A percentile compares a stretch with the other conserved stretches of the same genome.
phyloP scores from a whole-genome alignment of 2,888 invertebrate species.

The Volucella inflata region DNA sequence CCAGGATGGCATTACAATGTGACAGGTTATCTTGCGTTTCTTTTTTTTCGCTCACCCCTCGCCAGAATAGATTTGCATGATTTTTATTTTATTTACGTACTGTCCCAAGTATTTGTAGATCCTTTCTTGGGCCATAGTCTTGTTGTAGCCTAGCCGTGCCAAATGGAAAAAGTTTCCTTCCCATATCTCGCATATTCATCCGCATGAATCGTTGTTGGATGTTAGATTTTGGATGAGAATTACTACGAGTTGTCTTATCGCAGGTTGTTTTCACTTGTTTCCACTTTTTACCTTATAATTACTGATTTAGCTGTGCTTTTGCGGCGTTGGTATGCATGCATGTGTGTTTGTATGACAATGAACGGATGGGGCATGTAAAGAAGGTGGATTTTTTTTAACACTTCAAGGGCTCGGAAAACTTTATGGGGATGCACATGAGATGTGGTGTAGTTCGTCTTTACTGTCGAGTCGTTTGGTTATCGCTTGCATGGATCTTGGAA shows the following conservation, averaged over 20 bases:
- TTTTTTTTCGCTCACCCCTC: too few relatives aligned
- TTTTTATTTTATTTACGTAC: constrained; percentile 27
- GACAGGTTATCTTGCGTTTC: constrained; percentile 14
- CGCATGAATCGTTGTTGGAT: not conserved
- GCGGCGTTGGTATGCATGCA: not conserved
- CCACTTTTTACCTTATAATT: not conserved
- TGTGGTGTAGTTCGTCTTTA: too few relatives aligned
- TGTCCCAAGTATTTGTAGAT: constrained; percentile 11
- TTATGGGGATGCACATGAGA: too few relatives aligned
- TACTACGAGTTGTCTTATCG: constrained; percentile 5
- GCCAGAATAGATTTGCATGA: not conserved
- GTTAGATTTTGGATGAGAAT: not conserved
- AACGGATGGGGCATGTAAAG: not conserved
- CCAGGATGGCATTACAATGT: constrained; percentile 23
- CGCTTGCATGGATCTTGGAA: too few relatives aligned
- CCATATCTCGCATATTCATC: too few relatives aligned
- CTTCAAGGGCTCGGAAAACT: not conserved
- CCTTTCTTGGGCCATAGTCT: not conserved
- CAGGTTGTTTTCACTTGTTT: not conserved
- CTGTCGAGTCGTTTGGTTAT: too few relatives aligned
- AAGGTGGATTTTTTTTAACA: not conserved
- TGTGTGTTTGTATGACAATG: not conserved
- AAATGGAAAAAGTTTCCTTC: constrained; percentile 37
- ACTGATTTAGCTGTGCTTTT: too few relatives aligned
- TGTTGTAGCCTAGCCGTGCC: not conserved